Percentiles rank a stretch among this genome's conserved stretches.
These are phyloP conservation scores for Syngnathus floridae DNA, from an alignment of 2,113 vertebrate genomes.

Conservation along the genomic window DNA sequence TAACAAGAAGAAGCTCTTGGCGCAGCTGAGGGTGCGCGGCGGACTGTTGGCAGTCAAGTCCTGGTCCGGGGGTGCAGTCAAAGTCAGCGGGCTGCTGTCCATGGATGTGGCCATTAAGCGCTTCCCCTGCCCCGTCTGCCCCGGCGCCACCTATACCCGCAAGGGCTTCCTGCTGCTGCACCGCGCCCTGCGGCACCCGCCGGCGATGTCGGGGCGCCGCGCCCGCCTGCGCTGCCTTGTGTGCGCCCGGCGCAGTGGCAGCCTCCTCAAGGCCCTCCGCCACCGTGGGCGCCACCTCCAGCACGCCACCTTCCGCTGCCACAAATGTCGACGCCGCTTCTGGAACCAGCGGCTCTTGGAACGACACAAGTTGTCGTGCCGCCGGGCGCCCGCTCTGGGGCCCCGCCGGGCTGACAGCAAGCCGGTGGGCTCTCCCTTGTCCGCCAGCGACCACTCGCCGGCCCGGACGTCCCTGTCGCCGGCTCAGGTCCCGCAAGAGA, in stretches of 20 bases:
- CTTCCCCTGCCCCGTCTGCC: constrained; percentile 70
- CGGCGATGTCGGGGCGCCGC: constrained; percentile 58
- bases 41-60: constrained; percentile 41
- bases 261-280: constrained; percentile 75
- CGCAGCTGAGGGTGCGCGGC: constrained; percentile 59
- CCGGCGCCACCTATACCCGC: constrained; percentile 62
- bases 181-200: constrained; percentile 61
- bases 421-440: constrained; percentile 45
- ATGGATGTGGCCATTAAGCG: constrained; percentile 64
- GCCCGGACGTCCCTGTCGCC: constrained; percentile 18
- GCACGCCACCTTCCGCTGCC: constrained; percentile 64
- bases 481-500: constrained; percentile 49
- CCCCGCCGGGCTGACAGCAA: neutral
- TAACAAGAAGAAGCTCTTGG: constrained; percentile 58
- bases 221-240: constrained; percentile 74
- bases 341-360: constrained; percentile 66
- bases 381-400: constrained; percentile 34
- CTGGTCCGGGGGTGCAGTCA: constrained; percentile 60
- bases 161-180: constrained; percentile 65
- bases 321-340: constrained; percentile 65
- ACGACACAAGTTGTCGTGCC: constrained; percentile 68
- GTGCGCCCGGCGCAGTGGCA: constrained; percentile 78
- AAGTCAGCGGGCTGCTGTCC: constrained; percentile 58
- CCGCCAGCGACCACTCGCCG: constrained; percentile 30
- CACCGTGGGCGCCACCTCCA: constrained; percentile 71